These are phyloP conservation scores for Blastomussa wellsi DNA, from an alignment of 92 coral and sea anemone genomes.

Conservation along the genomic window DNA sequence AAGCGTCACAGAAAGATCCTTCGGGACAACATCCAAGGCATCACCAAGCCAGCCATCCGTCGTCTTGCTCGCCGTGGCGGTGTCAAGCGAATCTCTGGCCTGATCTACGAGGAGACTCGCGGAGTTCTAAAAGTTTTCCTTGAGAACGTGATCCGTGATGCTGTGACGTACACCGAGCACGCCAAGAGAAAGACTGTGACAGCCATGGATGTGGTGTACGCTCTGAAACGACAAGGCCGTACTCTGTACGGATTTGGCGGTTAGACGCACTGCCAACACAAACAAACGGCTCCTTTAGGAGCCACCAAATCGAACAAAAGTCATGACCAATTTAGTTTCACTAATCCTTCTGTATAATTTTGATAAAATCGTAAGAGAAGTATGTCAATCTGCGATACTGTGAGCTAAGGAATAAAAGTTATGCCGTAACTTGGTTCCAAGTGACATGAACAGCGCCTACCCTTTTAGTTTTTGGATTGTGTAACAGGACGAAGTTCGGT, in stretches of 20 bases:
- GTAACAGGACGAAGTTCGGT: no score
- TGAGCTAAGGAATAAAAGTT: no score
- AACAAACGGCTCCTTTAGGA: constrained; percentile 80
- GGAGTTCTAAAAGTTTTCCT: constrained; percentile 96
- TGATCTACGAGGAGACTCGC: constrained; percentile 93
- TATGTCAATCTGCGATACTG: no score
- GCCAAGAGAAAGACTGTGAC: constrained; percentile 95
- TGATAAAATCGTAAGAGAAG: no score
- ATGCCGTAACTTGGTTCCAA: no score
- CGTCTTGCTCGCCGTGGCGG: constrained; percentile 97
- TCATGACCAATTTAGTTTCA: no score
- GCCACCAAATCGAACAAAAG: constrained; percentile 61
- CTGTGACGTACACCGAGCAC: constrained; percentile 96
- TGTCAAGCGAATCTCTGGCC: constrained; percentile 95
- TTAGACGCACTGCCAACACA: constrained; percentile 36
- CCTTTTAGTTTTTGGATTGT: no score
- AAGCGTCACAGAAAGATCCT: constrained; percentile 96
- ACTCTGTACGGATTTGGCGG: constrained; percentile 89
- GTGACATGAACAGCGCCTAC: no score
- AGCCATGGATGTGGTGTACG: constrained; percentile 97
- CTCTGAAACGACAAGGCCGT: constrained; percentile 91
- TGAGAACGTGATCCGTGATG: constrained; percentile 95
- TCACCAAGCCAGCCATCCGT: constrained; percentile 96
- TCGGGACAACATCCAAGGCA: constrained; percentile 94
- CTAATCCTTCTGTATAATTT: no score